phyloP scores from a whole-genome alignment of 2,888 invertebrate species.

The Amaurobius ferox region DNA sequence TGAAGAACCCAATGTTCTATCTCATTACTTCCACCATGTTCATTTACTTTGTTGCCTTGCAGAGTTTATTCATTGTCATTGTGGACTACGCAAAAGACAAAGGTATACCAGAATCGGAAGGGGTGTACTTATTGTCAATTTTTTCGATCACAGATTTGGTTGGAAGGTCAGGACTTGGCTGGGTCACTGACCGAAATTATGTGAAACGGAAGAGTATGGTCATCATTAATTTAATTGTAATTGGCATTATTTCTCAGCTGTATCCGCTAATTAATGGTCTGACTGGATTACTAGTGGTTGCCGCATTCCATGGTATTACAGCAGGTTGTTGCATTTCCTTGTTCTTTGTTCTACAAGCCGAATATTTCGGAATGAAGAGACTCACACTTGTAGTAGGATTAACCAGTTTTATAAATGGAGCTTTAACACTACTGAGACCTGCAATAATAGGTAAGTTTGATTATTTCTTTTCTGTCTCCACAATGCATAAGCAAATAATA shows the following conservation, averaged over 20 bases:
- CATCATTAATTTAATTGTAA: slow-evolving; percentile 20
- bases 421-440: slow-evolving; percentile 36
- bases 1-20: slow-evolving; percentile 44
- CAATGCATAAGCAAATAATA: too few species aligned
- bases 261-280: slow-evolving; percentile 41
- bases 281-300: slow-evolving; percentile 16
- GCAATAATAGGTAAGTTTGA: slow-evolving; percentile 57
- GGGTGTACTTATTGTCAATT: slow-evolving; percentile 65
- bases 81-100: slow-evolving; percentile 73
- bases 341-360: slow-evolving; percentile 63
- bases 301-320: slow-evolving; percentile 50
- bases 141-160: slow-evolving; percentile 73
- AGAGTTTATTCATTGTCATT: slow-evolving; percentile 72
- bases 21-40: slow-evolving; percentile 42
- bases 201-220: slow-evolving; percentile 52
- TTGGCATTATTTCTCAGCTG: slow-evolving; percentile 43
- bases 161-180: slow-evolving; percentile 72
- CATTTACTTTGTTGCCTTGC: slow-evolving; percentile 41
- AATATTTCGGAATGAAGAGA: slow-evolving; percentile 46
- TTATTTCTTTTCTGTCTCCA: too few species aligned
- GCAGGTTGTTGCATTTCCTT: slow-evolving; percentile 52
- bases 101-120: slow-evolving; percentile 63
- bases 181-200: slow-evolving; percentile 68
- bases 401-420: slow-evolving; percentile 57
- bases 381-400: slow-evolving; percentile 55